These are phyloP conservation scores for Julus scanicus DNA, from an alignment of 2,888 invertebrate species.

Conservation along the genomic window DNA sequence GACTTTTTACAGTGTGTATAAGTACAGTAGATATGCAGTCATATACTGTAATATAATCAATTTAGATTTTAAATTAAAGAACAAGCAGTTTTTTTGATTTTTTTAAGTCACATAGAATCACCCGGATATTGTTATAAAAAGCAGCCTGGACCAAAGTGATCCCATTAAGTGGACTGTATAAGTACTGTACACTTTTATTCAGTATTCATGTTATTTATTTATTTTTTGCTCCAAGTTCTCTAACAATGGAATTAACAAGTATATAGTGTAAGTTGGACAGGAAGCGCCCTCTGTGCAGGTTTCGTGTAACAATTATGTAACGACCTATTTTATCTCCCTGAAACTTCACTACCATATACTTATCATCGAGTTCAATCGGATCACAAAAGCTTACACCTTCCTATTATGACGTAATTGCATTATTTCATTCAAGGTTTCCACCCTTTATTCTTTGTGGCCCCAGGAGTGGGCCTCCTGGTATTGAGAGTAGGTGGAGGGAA, in stretches of 20 bases:
- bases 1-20: too few species aligned
- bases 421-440: slow-evolving; percentile 2
- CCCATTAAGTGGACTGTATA: too few species aligned
- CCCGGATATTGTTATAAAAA: too few species aligned
- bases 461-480: not conserved
- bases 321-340: not conserved
- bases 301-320: not conserved
- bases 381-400: slow-evolving; percentile 24
- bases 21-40: too few species aligned
- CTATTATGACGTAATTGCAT: slow-evolving; percentile 7
- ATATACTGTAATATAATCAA: too few species aligned
- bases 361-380: not conserved
- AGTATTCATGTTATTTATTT: not conserved
- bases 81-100: too few species aligned
- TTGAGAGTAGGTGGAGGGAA: slow-evolving; percentile 31
- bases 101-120: too few species aligned
- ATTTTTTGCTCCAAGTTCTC: not conserved
- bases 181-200: too few species aligned
- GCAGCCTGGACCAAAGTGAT: too few species aligned
- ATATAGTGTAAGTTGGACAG: not conserved
- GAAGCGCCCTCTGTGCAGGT: slow-evolving; percentile 8
- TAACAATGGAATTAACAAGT: not conserved
- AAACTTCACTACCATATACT: not conserved
- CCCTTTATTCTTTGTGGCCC: not conserved
- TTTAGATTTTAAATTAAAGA: too few species aligned